phyloP scores from a whole-genome alignment of 1,140 invertebrate genomes.

The Paraescarpia echinospica region DNA sequence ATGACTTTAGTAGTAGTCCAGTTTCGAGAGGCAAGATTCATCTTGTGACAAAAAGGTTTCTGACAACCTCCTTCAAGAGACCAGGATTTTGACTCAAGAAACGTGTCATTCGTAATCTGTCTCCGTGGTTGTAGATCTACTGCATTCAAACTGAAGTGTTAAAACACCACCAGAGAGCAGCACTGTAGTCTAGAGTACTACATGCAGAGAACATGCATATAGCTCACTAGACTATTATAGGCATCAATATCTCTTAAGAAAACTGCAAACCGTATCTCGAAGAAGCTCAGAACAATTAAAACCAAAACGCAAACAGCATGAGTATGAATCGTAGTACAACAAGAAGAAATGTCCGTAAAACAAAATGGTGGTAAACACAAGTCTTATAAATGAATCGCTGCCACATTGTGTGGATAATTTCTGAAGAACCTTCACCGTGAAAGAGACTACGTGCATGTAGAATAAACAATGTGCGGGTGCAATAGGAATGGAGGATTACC shows the following conservation, averaged over 20 bases:
- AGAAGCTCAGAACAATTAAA: no score
- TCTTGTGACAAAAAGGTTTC: neutral
- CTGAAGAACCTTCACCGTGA: neutral
- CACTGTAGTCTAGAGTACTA: no score
- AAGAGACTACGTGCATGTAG: neutral
- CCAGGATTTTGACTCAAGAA: neutral
- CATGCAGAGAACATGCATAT: no score
- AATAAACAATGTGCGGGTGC: neutral
- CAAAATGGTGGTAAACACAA: neutral
- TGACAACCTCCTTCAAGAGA: neutral
- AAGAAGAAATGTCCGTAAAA: neutral
- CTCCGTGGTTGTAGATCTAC: no score
- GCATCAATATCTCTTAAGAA: no score
- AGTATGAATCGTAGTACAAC: neutral
- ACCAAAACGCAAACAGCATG: no score
- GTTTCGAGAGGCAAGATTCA: neutral
- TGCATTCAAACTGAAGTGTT: no score
- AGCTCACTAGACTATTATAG: no score
- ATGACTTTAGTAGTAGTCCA: neutral
- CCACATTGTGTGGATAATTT: neutral
- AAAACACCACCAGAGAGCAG: no score
- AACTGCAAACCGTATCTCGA: no score
- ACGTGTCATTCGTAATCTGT: neutral
- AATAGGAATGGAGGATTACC: neutral
- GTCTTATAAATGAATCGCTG: neutral